Conservation (phyloP, 2,113 vertebrate genomes). For the Paratilapia polleni region DNA sequence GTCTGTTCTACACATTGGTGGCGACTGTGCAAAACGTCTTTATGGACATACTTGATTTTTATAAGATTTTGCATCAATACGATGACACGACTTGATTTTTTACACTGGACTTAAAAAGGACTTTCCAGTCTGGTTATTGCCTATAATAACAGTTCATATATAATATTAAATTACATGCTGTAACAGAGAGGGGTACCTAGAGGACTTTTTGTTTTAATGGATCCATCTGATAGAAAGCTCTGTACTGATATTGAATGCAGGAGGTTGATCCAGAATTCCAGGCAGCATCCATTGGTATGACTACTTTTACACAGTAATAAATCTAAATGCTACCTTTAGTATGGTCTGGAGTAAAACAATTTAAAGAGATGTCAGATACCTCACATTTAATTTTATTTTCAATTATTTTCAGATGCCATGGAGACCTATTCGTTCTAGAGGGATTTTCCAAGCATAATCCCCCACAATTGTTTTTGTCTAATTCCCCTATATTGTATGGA, state of each 20-base stretch:
- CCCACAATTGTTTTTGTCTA: conserved; percentile 63
- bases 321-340: neutral
- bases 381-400: conserved; percentile 28
- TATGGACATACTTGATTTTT: neutral
- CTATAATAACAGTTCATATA: neutral
- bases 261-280: neutral
- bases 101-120: neutral
- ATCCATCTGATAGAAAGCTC: neutral
- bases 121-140: neutral
- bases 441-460: conserved; percentile 51
- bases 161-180: neutral
- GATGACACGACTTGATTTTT: neutral
- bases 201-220: neutral
- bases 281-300: neutral
- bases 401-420: neutral
- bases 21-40: neutral
- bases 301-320: neutral
- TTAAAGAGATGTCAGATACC: conserved; percentile 15
- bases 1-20: too few relatives aligned
- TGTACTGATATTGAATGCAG: neutral
- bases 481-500: conserved; percentile 74
- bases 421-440: conserved; percentile 13
- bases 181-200: neutral
- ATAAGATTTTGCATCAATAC: neutral
- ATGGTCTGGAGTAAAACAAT: conserved; percentile 6